These are phyloP conservation scores for Caenorhabditis afra DNA, from an alignment of 2,888 invertebrate genomes.

Conservation along the genomic window DNA sequence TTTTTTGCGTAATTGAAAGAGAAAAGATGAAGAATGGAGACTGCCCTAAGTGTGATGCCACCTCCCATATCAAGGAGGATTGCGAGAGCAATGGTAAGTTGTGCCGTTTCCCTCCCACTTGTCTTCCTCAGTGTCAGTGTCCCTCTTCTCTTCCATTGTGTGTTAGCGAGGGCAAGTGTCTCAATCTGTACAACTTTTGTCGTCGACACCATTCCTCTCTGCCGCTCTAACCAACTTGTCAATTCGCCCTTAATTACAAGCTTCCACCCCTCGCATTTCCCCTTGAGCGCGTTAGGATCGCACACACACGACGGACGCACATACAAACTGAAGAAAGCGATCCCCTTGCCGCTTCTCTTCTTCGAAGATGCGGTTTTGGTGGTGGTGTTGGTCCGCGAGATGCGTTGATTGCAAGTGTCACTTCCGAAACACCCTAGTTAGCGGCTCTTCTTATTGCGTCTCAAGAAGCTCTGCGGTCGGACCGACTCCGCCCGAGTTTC, in stretches of 20 bases:
- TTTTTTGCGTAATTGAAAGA: conserved; percentile 20
- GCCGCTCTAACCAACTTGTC: conserved; percentile 50
- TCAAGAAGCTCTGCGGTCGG: background rate
- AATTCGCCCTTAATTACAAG: conserved; percentile 58
- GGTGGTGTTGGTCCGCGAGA: conserved; percentile 24
- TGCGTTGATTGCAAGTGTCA: conserved; percentile 64
- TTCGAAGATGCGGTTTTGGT: conserved; percentile 12
- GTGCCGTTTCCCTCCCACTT: conserved; percentile 34
- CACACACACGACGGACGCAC: conserved; percentile 2
- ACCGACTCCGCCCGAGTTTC: conserved; percentile 14
- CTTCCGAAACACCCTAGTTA: conserved; percentile 62
- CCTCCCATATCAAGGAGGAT: conserved; percentile 69
- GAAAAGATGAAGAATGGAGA: conserved; percentile 65
- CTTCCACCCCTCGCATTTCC: conserved; percentile 35
- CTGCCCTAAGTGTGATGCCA: conserved; percentile 65
- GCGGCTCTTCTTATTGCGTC: conserved; percentile 56
- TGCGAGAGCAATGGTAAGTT: conserved; percentile 68
- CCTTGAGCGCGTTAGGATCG: conserved; percentile 46
- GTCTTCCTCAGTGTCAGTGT: conserved; percentile 16
- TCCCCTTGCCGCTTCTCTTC: conserved; percentile 8
- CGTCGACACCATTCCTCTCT: conserved; percentile 56
- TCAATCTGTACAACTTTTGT: conserved; percentile 49
- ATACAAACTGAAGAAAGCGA: conserved; percentile 42
- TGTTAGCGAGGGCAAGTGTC: conserved; percentile 8
- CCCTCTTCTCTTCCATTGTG: conserved; percentile 17